Base-by-base conservation (phyloP, 2,888 invertebrate species). In the Drosophila fungiperda region DNA sequence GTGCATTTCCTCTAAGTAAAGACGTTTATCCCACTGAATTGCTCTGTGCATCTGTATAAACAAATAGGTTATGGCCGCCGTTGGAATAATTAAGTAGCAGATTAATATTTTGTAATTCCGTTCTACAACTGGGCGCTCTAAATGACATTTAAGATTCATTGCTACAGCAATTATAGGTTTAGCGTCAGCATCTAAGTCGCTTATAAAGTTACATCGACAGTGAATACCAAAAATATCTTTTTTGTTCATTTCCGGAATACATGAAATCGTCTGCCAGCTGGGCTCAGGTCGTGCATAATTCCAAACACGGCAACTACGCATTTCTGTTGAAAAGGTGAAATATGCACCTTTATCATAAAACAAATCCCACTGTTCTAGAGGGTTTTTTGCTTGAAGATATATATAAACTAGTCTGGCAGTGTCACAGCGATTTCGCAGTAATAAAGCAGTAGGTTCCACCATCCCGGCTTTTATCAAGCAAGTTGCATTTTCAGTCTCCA, bases 221-320 rank as follows among this genome's bases (percentile, higher is more conserved):
- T 76, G 79, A 20, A 80, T 65, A n/a, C n/a, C n/a, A n/a, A n/a
- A n/a, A n/a, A n/a, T n/a, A n/a, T 23, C 23, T 23, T 64, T 74
- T 45, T 64, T 65, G 26, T 76, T 72, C 80, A 80, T 68, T 40
- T 74, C 79, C 0, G 80, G 80, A 20, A 79, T 29, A 32, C 80
- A 80, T 0, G 67, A 65, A 12, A 54, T 52, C 12, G 42, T 79
- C 12, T 76, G 62, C 79, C 79, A 80, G 23, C 59, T 76, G 1
- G 79, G 79, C 17, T 80, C 79, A 5, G 80, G 79, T 3, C 79
- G 68, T 12, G 71, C 63, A n/a, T 73, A 80, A 3, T 63, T 74
- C 80, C 79, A 79, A 6, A 74, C 62, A 9, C 80, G 61, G 17
- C 80, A 80, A 20, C 59, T 74, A 0, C 76, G 68, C 6, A 79